phyloP scores from a whole-genome alignment of 2,113 vertebrate species.

The Cheilinus undulatus region DNA sequence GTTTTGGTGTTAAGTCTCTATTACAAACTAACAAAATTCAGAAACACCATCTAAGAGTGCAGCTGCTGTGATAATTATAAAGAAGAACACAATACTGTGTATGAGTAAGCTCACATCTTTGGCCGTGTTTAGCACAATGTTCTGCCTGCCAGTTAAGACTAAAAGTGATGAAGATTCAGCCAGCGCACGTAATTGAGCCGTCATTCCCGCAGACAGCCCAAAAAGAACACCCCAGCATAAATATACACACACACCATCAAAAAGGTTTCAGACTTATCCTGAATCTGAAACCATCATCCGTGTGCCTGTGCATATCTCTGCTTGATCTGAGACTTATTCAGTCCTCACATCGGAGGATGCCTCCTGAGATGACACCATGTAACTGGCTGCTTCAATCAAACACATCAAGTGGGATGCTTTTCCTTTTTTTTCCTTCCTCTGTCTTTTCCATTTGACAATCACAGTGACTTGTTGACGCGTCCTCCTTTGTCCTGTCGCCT shows the following conservation, averaged over 20 bases:
- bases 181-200: conserved; percentile 61
- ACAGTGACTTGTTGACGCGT: conserved; percentile 70
- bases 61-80: conserved; percentile 40
- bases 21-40: neutral
- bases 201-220: conserved; percentile 68
- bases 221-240: conserved; percentile 66
- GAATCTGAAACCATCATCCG: conserved; percentile 59
- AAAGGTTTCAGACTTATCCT: conserved; percentile 61
- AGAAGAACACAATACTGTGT: conserved; percentile 18
- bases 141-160: conserved; percentile 55
- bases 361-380: conserved; percentile 51
- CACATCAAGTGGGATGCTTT: conserved; percentile 17
- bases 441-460: conserved; percentile 61
- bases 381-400: conserved; percentile 71
- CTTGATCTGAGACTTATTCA: conserved; percentile 59
- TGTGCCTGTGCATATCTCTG: conserved; percentile 55
- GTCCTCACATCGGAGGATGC: conserved; percentile 51
- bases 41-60: conserved; percentile 3
- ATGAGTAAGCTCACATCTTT: conserved; percentile 33
- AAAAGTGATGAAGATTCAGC: conserved; percentile 46
- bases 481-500: conserved; percentile 76
- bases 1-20: neutral
- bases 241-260: conserved; percentile 65
- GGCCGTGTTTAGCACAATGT: conserved; percentile 29
- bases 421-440: conserved; percentile 5